Evolutionary conservation across 2,113 vertebrate species (phyloP), one percentile per base, ranked within the genome.

Genomic region (Mugil cephalus): DNA sequence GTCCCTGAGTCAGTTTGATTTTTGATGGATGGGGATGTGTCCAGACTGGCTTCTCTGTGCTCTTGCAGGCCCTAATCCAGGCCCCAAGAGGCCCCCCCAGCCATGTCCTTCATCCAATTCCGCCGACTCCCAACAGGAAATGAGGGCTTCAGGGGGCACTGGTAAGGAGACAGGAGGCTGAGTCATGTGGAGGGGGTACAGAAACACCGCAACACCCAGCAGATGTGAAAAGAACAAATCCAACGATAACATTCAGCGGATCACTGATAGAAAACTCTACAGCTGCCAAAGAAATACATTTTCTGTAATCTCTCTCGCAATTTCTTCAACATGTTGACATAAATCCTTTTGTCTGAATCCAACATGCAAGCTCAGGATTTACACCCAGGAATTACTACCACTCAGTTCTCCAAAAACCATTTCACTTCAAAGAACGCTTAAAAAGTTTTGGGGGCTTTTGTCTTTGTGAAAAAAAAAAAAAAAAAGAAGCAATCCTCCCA

Each of bases 71-170:
- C 74, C 71, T 78, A 82, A 81, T 85, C 84, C 55, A 6, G 77
- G 63, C 74, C 81, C 84, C 84, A 30, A 79, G 74, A 79, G 87
- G 83, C 83, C 72, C 81, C 72, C 62, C 42, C 34, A 55, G 65
- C 70, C 12, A 48, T 55, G 87, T 85, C 82, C 79, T 91, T 81
- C 58, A 88, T 85, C 86, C 88, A 83, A 85, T 90, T 90, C 85
- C 64, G 47, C 74, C 19, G 53, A 77, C 81, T 90, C 74, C 79
- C 71, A 77, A 93, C 93, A 93, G 93, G 93, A 95, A 95, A 94
- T 94, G 93, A 94, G 91, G 91, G 87, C 87, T 91, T 94, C 86
- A 59, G 79, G 89, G 88, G 86, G 74, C 81, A 88, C 60, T 54
- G 61, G 76, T 83, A 65, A 73, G 56, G 74, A 81, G 79, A 77